Conservation (phyloP, 1,140 invertebrate species). For the Leptoteleia sp. region DNA sequence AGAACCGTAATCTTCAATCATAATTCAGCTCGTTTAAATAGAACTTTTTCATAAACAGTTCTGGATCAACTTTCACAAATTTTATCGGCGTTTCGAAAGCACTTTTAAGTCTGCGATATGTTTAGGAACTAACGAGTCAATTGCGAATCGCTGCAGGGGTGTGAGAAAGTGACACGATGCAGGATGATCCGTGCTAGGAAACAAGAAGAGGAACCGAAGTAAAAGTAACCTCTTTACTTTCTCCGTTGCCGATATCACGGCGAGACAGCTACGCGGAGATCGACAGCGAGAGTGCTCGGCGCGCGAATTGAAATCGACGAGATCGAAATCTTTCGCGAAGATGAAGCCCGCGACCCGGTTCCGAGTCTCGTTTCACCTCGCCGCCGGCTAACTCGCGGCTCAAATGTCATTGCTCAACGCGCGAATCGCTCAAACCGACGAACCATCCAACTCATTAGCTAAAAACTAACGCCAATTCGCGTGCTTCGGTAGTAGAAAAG, state of each 20-base stretch:
- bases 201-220: constrained; percentile 55
- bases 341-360: constrained; percentile 62
- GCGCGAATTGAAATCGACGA: constrained; percentile 60
- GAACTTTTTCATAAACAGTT: too few relatives aligned
- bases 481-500: too few relatives aligned
- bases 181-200: constrained; percentile 41
- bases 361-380: constrained; percentile 52
- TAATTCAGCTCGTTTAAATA: too few relatives aligned
- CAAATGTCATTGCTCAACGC: constrained; percentile 35
- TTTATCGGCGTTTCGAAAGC: background rate
- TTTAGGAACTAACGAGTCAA: constrained; percentile 3
- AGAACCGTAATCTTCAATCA: too few relatives aligned
- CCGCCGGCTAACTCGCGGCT: constrained; percentile 28
- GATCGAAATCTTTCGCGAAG: constrained; percentile 55
- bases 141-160: constrained; percentile 4
- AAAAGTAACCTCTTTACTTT: constrained; percentile 68
- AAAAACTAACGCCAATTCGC: constrained; percentile 2
- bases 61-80: constrained; percentile 19
- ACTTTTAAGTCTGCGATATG: constrained; percentile 8
- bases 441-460: constrained; percentile 24
- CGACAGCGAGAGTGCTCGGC: constrained; percentile 55
- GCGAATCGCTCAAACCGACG: too few relatives aligned
- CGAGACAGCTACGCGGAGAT: constrained; percentile 48
- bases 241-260: constrained; percentile 53
- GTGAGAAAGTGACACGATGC: constrained; percentile 56